A percentile compares a stretch with the other conserved stretches of the same genome.
Conservation (phyloP, 1,140 invertebrate species). For the Aradophagus sp. region DNA sequence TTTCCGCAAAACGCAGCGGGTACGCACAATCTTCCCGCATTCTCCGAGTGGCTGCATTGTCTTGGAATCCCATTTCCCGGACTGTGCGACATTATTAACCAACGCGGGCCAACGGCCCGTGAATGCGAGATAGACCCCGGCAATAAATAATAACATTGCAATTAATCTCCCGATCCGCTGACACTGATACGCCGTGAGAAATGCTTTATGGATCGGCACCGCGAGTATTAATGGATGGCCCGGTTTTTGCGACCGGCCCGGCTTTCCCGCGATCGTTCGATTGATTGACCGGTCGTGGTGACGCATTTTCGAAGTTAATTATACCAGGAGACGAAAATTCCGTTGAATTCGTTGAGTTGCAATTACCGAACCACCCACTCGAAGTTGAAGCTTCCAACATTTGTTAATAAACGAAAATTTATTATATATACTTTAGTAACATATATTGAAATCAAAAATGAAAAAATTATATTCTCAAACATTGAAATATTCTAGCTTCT, state of each 20-base stretch:
- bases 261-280: neutral
- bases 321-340: no score
- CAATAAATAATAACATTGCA: conserved; percentile 61
- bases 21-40: conserved; percentile 60
- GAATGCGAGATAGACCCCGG: conserved; percentile 58
- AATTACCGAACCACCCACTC: no score
- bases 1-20: conserved; percentile 59
- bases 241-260: conserved; percentile 30
- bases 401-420: no score
- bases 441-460: no score
- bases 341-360: no score
- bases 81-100: conserved; percentile 56
- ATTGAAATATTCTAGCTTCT: no score
- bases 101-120: conserved; percentile 55
- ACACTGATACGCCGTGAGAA: conserved; percentile 54
- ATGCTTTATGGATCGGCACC: conserved; percentile 39
- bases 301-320: no score
- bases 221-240: conserved; percentile 39
- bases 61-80: conserved; percentile 59
- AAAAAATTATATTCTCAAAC: no score
- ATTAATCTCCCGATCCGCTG: conserved; percentile 54
- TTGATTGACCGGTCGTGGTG: no score
- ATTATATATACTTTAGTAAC: no score
- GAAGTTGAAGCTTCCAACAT: no score
- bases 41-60: conserved; percentile 52